Evolutionary conservation across 2,113 vertebrate genomes (phyloP).

Genomic region (Burhinus oedicnemus): DNA sequence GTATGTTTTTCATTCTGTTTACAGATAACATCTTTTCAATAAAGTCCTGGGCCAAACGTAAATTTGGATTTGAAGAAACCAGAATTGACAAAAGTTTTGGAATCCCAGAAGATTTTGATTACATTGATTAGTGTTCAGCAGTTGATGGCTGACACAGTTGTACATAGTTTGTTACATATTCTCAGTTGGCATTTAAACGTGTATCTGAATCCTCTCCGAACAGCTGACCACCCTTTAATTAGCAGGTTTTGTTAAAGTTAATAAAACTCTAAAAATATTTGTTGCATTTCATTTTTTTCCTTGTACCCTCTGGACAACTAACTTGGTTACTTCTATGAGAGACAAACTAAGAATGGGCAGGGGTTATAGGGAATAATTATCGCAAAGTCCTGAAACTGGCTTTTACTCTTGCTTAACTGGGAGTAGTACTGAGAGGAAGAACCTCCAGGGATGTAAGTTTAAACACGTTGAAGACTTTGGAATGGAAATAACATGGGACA

Average conservation of each 20-base stretch:
- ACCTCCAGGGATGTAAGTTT: neutral
- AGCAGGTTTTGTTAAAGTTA: constrained; percentile 1
- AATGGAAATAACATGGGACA: neutral
- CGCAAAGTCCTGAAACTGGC: neutral
- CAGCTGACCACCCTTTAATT: neutral
- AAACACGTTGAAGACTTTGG: neutral
- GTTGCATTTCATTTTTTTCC: neutral
- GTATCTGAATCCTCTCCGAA: neutral
- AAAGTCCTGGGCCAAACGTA: constrained; percentile 97
- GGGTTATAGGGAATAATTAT: neutral
- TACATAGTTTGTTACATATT: constrained; percentile 19
- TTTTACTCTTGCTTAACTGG: neutral
- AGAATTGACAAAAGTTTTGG: constrained; percentile 94
- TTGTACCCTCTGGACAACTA: neutral
- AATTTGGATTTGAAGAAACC: constrained; percentile 92
- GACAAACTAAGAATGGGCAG: neutral
- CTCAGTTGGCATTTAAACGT: neutral
- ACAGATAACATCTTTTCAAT: constrained; percentile 96
- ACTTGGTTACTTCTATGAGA: neutral
- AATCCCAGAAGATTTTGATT: constrained; percentile 97
- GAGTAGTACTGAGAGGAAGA: neutral
- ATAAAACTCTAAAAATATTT: constrained; percentile 60
- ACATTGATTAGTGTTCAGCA: constrained; percentile 82
- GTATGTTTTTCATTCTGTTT: constrained; percentile 57
- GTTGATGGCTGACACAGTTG: neutral